A percentile compares a stretch with the other conserved stretches of the same genome.
Evolutionary conservation across 2,888 invertebrate species (phyloP).

Genomic region (Melitaea athalia): DNA sequence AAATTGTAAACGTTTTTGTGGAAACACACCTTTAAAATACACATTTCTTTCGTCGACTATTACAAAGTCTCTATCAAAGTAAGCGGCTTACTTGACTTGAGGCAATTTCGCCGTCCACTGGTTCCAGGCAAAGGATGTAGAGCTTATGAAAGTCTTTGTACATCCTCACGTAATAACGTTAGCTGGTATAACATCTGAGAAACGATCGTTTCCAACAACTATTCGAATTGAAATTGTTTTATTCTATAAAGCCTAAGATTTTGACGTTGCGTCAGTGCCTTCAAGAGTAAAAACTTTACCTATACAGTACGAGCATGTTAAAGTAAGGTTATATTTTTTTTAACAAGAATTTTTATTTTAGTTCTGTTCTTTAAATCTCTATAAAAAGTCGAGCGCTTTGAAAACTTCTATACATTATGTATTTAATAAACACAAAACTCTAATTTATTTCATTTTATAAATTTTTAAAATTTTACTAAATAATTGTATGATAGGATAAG

Average conservation of each 20-base stretch:
- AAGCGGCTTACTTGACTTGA: conserved; percentile 76
- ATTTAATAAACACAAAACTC: too few relatives aligned
- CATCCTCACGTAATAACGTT: conserved; percentile 44
- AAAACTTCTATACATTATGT: too few relatives aligned
- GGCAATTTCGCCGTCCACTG: conserved; percentile 80
- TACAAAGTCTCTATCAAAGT: conserved; percentile 62
- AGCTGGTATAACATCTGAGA: conserved; percentile 27
- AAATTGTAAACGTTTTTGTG: background rate
- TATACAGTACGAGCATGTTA: too few relatives aligned
- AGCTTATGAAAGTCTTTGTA: conserved; percentile 68
- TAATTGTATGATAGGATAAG: too few relatives aligned
- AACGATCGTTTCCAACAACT: conserved; percentile 24
- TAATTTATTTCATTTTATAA: too few relatives aligned
- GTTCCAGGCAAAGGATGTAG: conserved; percentile 66
- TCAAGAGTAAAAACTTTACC: background rate
- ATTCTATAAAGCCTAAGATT: background rate
- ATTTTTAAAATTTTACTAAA: too few relatives aligned
- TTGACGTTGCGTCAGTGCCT: background rate
- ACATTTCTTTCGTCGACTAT: conserved; percentile 40
- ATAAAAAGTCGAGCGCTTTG: too few relatives aligned
- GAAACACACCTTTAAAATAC: conserved; percentile 13
- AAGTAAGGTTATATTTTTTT: too few relatives aligned
- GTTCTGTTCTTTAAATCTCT: too few relatives aligned
- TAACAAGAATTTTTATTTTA: too few relatives aligned
- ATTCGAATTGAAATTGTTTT: background rate